Evolutionary conservation across 2,797 vertebrate species (phyloP).

Genomic region (Darevskia nairensis): DNA sequence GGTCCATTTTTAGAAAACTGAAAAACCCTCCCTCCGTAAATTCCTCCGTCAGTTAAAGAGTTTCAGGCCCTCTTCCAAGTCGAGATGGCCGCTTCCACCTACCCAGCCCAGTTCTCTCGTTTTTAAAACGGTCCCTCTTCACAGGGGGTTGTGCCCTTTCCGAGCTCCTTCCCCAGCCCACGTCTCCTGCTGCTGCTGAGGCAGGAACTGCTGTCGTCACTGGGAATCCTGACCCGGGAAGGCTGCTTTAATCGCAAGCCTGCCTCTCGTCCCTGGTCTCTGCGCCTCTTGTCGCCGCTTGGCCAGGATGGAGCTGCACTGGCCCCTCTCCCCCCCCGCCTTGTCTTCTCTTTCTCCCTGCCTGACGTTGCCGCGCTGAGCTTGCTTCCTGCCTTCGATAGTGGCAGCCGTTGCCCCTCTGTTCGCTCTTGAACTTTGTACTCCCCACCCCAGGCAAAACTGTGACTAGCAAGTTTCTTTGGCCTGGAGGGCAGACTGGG

Average conservation of each 20-base stretch:
- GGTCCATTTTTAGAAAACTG: neutral
- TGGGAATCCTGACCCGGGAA: neutral
- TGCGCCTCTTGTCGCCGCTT: neutral
- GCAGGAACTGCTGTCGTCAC: neutral
- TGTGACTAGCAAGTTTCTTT: neutral
- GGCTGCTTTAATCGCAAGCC: neutral
- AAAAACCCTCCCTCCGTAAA: too few species aligned
- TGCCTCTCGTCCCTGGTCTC: too few species aligned
- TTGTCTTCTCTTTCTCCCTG: neutral
- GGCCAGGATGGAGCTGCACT: neutral
- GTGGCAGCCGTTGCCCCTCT: too few species aligned
- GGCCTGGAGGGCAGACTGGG: neutral
- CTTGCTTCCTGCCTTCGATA: neutral
- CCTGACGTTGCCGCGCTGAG: neutral
- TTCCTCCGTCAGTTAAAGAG: too few species aligned
- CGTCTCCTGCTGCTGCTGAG: neutral
- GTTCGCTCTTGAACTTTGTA: neutral
- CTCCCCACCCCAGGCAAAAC: neutral
- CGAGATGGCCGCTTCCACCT: rapidly evolving
- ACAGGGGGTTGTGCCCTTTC: too few species aligned
- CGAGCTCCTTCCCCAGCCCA: neutral
- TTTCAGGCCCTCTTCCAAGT: neutral
- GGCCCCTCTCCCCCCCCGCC: neutral
- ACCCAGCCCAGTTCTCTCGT: neutral
- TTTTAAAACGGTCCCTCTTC: neutral